These are phyloP conservation scores for Malthinus seriepunctatus DNA, from an alignment of 2,888 invertebrate genomes.

Conservation along the genomic window DNA sequence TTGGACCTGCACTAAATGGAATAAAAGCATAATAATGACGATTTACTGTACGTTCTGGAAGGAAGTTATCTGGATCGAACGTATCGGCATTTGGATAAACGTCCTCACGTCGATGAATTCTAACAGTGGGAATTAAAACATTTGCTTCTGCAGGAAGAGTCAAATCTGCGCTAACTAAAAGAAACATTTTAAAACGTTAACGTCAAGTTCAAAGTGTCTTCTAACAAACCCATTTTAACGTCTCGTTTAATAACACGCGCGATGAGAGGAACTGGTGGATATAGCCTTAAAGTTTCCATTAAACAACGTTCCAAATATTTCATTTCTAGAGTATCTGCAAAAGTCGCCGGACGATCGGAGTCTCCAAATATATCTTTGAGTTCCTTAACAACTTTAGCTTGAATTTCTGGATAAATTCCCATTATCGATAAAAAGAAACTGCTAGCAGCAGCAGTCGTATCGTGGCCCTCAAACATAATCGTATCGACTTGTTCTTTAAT, in stretches of 20 bases:
- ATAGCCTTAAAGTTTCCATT: slow-evolving; percentile 75
- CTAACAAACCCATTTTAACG: slow-evolving; percentile 63
- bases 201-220: slow-evolving; percentile 25
- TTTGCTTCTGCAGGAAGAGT: slow-evolving; percentile 72
- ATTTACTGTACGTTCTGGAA: slow-evolving; percentile 73
- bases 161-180: slow-evolving; percentile 64
- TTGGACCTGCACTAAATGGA: slow-evolving; percentile 80
- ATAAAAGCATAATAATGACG: slow-evolving; percentile 80
- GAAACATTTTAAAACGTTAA: neutral
- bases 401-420: slow-evolving; percentile 79
- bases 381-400: slow-evolving; percentile 74
- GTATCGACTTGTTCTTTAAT: slow-evolving; percentile 87
- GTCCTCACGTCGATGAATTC: slow-evolving; percentile 68
- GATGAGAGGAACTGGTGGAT: slow-evolving; percentile 80
- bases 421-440: slow-evolving; percentile 85
- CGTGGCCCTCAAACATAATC: slow-evolving; percentile 89
- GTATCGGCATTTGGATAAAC: slow-evolving; percentile 71
- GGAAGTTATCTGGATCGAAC: slow-evolving; percentile 80
- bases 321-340: slow-evolving; percentile 78
- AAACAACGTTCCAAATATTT: slow-evolving; percentile 80
- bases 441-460: slow-evolving; percentile 84
- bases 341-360: slow-evolving; percentile 74
- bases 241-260: slow-evolving; percentile 73
- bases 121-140: slow-evolving; percentile 67
- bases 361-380: slow-evolving; percentile 77